Percentiles rank a stretch among this genome's conserved stretches.
Evolutionary conservation across 2,797 vertebrate genomes (phyloP).

Genomic region (Melanogrammus aeglefinus): DNA sequence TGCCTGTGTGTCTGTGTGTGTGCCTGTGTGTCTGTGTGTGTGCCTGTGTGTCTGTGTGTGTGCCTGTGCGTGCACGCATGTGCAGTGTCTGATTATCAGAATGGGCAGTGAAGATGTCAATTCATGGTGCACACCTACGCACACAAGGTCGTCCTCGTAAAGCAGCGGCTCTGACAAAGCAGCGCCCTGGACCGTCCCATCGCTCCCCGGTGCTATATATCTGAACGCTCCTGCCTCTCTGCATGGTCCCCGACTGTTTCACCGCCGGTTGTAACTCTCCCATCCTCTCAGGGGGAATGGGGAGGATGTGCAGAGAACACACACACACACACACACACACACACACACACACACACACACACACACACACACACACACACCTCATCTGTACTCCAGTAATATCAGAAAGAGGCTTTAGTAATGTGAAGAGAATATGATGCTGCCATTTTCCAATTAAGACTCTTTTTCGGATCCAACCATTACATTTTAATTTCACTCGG

Average conservation of each 20-base stretch:
- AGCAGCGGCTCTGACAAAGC: constrained; percentile 52
- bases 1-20: too few relatives aligned
- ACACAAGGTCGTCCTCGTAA: constrained; percentile 58
- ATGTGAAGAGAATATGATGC: not conserved
- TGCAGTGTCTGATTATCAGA: constrained; percentile 51
- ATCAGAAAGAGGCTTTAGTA: not conserved
- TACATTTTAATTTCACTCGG: not conserved
- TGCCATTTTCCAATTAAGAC: not conserved
- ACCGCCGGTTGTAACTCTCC: not conserved
- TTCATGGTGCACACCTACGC: constrained; percentile 24
- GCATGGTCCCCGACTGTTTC: not conserved
- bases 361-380: not conserved
- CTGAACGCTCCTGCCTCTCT: constrained; percentile 19
- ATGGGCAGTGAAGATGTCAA: constrained; percentile 47
- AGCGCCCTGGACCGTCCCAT: constrained; percentile 47
- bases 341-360: not conserved
- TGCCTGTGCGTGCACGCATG: constrained; percentile 26
- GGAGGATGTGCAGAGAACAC: not conserved
- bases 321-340: not conserved
- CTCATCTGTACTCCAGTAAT: not conserved
- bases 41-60: constrained; percentile 23
- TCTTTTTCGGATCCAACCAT: not conserved
- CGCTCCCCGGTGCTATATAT: constrained; percentile 53
- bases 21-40: constrained; percentile 8
- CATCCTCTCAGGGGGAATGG: not conserved